Evolutionary conservation across 2,888 invertebrate genomes (phyloP).

Genomic region (Diarsia dahlii): DNA sequence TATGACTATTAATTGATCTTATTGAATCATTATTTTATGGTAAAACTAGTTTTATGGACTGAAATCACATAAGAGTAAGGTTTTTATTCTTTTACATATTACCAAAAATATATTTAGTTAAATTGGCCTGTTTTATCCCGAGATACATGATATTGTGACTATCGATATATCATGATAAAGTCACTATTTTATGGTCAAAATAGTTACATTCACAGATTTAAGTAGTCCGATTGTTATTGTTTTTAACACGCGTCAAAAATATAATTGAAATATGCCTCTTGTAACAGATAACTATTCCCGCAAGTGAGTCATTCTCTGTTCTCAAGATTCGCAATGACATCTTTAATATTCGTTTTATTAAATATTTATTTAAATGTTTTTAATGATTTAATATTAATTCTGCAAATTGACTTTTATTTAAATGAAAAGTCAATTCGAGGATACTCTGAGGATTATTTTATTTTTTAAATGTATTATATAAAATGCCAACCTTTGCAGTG

Average conservation of each 20-base stretch:
- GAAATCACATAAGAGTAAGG: conserved; percentile 62
- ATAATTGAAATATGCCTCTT: conserved; percentile 24
- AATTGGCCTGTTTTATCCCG: conserved; percentile 24
- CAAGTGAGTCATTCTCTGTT: conserved; percentile 60
- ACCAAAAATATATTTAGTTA: conserved; percentile 21
- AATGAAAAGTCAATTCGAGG: conserved; percentile 38
- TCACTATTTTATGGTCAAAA: conserved; percentile 7
- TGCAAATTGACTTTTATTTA: conserved; percentile 43
- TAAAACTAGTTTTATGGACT: conserved; percentile 44
- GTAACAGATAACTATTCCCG: conserved; percentile 25
- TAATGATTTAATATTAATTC: conserved; percentile 60
- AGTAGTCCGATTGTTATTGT: conserved; percentile 33
- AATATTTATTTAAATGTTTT: conserved; percentile 63
- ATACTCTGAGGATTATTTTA: conserved; percentile 42
- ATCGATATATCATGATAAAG: conserved; percentile 1
- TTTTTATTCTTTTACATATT: conserved; percentile 41
- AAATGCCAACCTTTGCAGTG: conserved; percentile 59
- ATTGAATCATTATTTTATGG: conserved; percentile 59
- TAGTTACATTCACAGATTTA: conserved; percentile 1
- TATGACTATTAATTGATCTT: conserved; percentile 18
- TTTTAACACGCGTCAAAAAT: conserved; percentile 20
- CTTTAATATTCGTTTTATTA: conserved; percentile 58
- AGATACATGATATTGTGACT: conserved; percentile 11
- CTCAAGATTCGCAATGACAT: conserved; percentile 58
- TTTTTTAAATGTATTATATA: conserved; percentile 58